These are phyloP conservation scores for Cryptocephalus moraei DNA, from an alignment of 2,888 invertebrate species.

Conservation along the genomic window DNA sequence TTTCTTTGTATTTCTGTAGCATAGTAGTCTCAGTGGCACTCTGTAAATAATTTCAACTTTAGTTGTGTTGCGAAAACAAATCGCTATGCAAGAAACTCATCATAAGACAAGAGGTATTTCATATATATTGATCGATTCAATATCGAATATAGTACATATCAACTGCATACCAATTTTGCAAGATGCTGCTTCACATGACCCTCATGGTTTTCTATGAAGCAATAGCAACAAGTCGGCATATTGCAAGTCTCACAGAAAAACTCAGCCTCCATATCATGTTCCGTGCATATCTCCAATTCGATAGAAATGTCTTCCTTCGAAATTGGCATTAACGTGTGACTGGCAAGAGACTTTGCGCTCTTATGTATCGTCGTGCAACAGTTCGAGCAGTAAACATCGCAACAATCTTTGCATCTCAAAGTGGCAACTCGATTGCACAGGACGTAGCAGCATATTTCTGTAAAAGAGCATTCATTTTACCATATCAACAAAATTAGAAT, in stretches of 20 bases:
- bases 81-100: neutral
- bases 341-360: conserved; percentile 29
- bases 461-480: conserved; percentile 6
- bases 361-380: conserved; percentile 30
- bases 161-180: conserved; percentile 30
- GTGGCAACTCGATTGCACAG: conserved; percentile 23
- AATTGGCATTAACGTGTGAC: conserved; percentile 23
- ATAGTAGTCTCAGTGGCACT: neutral
- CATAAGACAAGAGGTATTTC: neutral
- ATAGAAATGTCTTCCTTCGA: conserved; percentile 7
- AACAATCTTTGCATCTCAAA: conserved; percentile 27
- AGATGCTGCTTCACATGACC: conserved; percentile 28
- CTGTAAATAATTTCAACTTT: too few relatives aligned
- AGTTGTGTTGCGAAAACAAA: too few relatives aligned
- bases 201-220: conserved; percentile 33
- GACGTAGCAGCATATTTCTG: conserved; percentile 19
- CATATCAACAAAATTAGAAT: neutral
- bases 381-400: conserved; percentile 25
- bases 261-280: conserved; percentile 29
- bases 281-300: conserved; percentile 17
- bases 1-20: neutral
- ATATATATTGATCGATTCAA: too few relatives aligned
- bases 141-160: neutral
- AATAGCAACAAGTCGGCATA: conserved; percentile 35
- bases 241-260: conserved; percentile 38